Conservation (phyloP, 2,113 vertebrate genomes). For the Balaenoptera acutorostrata region DNA sequence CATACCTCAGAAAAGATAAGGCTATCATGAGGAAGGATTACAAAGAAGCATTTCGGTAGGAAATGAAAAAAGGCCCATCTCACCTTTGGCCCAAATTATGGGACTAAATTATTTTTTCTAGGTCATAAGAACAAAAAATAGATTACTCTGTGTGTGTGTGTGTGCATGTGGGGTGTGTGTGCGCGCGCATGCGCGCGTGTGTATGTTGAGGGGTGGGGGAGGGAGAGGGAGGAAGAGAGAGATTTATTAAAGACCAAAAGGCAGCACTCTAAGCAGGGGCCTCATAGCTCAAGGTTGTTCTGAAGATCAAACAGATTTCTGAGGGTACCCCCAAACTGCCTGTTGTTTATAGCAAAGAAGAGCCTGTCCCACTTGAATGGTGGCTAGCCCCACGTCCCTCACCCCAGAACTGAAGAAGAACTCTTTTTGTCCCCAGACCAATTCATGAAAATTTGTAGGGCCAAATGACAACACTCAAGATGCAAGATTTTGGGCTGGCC, state of each 20-base stretch:
- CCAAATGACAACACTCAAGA: background rate
- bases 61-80: slow-evolving; percentile 10
- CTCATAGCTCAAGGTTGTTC: background rate
- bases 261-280: background rate
- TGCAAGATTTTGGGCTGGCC: background rate
- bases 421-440: background rate
- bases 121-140: slow-evolving; percentile 1
- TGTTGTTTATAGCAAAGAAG: background rate
- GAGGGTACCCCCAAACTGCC: background rate
- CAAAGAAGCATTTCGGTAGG: slow-evolving; percentile 7
- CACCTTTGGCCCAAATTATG: background rate
- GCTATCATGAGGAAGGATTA: background rate
- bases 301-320: background rate
- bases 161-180: background rate
- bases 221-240: background rate
- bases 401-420: background rate
- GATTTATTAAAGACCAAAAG: background rate
- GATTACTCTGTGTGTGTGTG: background rate
- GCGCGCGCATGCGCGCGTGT: background rate
- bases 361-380: background rate
- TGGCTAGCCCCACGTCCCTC: background rate
- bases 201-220: background rate
- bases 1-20: slow-evolving; percentile 30
- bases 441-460: background rate
- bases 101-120: background rate